Base-by-base conservation (phyloP, 1,140 invertebrate species). In the Drosophila sucinea region DNA sequence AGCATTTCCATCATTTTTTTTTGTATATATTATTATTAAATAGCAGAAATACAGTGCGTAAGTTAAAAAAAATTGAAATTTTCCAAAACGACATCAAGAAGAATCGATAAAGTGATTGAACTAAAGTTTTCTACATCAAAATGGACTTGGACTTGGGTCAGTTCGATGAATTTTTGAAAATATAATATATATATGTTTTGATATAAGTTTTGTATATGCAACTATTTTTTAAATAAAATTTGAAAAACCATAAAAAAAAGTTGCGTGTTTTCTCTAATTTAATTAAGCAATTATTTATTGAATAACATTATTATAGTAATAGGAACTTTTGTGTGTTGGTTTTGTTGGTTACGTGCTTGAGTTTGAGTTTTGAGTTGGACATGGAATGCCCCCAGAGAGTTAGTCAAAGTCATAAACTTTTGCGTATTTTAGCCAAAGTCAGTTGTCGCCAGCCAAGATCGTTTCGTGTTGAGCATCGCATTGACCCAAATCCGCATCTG, bases 1-100 rank as follows among this genome's bases (percentile, higher is more conserved):
- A 71, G 70, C 73, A 81, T 79, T 77, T 87, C 55, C 81, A 60
- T 84, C 75, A 82, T 63, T 71, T 85, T 74, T 74, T 76, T 84
- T 66, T 91, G 89, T 91, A 91, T 73, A 91, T 91, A 91, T 91
- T 91, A 85, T 83, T 86, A 85, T 89, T 89, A 89, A 91, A 73
- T 90, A 91, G 89, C 71, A 82, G 81, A 90, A 89, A 73, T 87
- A 79, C 70, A 73, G 57, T 74, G 51, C 33, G 54, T 87, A 87
- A 80, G 83, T 82, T 73, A 77, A 69, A 87, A 65, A 47, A 61
- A 57, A 76, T 4, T 8, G 69, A 69, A 47, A 35, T 60, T 38
- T 40, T 57, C 7, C 44, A 51, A 63, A 63, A 51, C 17, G 35
- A 30, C 10, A 51, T 32, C 17, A 32, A 7, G 11, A 63, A 38